Base-by-base conservation (phyloP, 2,797 vertebrate species). In the Pteropus rufus region DNA sequence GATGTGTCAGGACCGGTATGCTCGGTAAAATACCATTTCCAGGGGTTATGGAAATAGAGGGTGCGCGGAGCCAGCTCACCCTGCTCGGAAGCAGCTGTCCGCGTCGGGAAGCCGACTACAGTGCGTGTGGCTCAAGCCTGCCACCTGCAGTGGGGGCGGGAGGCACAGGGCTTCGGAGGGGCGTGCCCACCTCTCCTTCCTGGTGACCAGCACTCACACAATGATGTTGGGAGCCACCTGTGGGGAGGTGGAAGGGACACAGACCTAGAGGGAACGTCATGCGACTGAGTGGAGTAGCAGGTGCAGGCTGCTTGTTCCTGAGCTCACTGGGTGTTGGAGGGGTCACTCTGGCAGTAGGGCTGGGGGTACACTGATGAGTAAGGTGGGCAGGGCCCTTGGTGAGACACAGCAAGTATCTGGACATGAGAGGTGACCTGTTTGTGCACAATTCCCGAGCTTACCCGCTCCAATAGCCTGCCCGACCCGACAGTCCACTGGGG, bases 401-500 rank as follows among this genome's bases (percentile, higher is more conserved):
- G 41, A 26, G 41, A 21, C 12, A 5, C 64, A 26, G 54, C 21
- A 16, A 7, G 15, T 23, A 12, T 14, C 18, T 36, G 36, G 65
- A 36, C 39, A 8, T 36, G 11, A 62, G 39, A 58, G 46, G 39
- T 58, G 34, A 29, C 64, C 21, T 34, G 21, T 34, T 3, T 2
- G 21, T 41, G 39, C 29, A 39, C 5, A 1, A 1, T 64, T 36
- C 31, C 31, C 3, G 3, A 18, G 1, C 1, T 16, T 1, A 23
- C 5, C 62, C 9, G 7, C 34, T 5, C 10, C 31, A 29, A 39
- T 54, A 24, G 2, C 39, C 75, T 52, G 3, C 54, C 54, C 64
- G 79, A n/a, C 12, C 4, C 70, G 19, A 19, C 7, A 1, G 41
- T 41, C 44, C n/a, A 26, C 11, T 2, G 7, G 46, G 54, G 79